Evolutionary conservation across 1,140 invertebrate species (phyloP).

Genomic region (Macrobrachium rosenbergii): DNA sequence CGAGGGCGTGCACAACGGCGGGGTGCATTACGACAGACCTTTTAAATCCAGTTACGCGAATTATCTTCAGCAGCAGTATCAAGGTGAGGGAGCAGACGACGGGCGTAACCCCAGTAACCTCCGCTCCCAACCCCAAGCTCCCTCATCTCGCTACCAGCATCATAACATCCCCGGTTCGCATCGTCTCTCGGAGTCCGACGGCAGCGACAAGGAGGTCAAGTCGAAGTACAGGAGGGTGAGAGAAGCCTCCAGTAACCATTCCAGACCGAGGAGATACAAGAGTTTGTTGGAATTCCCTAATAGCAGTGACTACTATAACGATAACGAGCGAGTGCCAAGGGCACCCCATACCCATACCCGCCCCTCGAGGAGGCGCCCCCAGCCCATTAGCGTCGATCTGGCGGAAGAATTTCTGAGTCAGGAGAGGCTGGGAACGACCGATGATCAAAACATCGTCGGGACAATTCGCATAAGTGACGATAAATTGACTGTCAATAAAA

Average conservation of each 20-base stretch:
- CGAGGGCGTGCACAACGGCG: no score
- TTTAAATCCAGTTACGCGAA: slow-evolving; percentile 27
- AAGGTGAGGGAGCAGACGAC: not conserved
- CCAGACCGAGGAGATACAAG: slow-evolving; percentile 40
- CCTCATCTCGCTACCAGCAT: not conserved
- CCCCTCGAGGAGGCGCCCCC: slow-evolving; percentile 28
- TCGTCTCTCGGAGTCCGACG: slow-evolving; percentile 35
- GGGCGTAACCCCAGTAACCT: not conserved
- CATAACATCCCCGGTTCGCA: not conserved
- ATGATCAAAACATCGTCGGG: not conserved
- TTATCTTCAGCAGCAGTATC: slow-evolving; percentile 18
- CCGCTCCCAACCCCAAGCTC: not conserved
- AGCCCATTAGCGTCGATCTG: slow-evolving; percentile 55
- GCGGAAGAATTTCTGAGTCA: slow-evolving; percentile 57
- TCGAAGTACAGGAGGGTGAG: slow-evolving; percentile 15
- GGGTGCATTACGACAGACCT: not conserved
- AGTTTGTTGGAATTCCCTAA: slow-evolving; percentile 41
- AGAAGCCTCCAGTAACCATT: slow-evolving; percentile 2
- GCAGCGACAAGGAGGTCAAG: slow-evolving; percentile 43
- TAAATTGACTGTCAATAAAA: slow-evolving; percentile 28
- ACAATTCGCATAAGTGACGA: not conserved
- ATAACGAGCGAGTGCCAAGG: not conserved
- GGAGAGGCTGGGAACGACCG: slow-evolving; percentile 47
- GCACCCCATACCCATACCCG: not conserved
- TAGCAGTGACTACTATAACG: not conserved